Evolutionary conservation across 1,140 invertebrate genomes (phyloP), one percentile per base, ranked within the genome.

Genomic region (Ganaspis sp.): DNA sequence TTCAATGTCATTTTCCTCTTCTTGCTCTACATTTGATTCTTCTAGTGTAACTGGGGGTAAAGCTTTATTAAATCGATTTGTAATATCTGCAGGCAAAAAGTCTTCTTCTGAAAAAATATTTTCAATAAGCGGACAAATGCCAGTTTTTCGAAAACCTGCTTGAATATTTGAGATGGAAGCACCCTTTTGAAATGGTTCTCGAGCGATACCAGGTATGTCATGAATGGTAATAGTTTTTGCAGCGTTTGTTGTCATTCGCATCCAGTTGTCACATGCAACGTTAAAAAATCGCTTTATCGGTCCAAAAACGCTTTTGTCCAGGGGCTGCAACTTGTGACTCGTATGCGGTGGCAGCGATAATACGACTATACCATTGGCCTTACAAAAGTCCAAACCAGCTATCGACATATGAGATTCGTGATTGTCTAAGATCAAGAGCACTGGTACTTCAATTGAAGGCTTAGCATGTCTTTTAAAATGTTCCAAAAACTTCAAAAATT

Each of bases 281-380:
- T 73, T 84, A 54, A 85, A 90, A 74, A 81, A 82, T 53, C 77
- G 64, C 83, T 92, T 92, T 12, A 92, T 87, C 38, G 90, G 86
- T 0, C 85, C 84, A 86, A 84, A 92, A 71, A 92, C 87, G 64
- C 70, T 54, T 77, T 78, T 77, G 77, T 90, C 87, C 21, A 89
- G 74, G 3, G 87, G 85, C 54, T 90, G 89, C 9, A 90, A 78
- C 9, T 83, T 82, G 69, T 89, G 87, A 0, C 77, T 82, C 15
- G 69, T 74, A 58, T 87, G 87, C 29, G 87, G 82, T 9, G 87
- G 86, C 9, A 87, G 79, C 6, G 81, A 83, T 42, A 92, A 77
- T 72, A 90, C 80, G 77, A 83, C 76, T 21, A 91, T 84, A 23
- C 85, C 76, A 79, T 90, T 88, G 53, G 80, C 69, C 73, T 81